Evolutionary conservation across 2,113 vertebrate genomes (phyloP).

Genomic region (Ageneiosus marmoratus): DNA sequence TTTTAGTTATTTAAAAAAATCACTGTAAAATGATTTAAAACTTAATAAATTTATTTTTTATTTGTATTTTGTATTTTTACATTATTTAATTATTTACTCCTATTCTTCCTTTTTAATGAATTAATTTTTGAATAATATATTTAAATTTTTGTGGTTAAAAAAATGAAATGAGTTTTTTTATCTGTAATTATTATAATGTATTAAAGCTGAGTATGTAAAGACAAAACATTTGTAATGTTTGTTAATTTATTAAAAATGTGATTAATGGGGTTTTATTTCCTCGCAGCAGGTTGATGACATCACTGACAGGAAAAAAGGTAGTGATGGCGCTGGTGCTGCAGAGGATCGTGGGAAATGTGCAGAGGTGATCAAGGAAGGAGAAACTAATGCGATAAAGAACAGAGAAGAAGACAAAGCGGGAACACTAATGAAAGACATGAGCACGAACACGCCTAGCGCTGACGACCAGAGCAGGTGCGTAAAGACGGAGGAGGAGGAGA

Average conservation of each 20-base stretch:
- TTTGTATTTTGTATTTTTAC: not conserved
- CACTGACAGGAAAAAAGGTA: not conserved
- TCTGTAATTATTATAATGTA: not conserved
- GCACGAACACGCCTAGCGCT: not conserved
- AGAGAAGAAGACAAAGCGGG: not conserved
- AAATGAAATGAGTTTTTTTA: not conserved
- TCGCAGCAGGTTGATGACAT: not conserved
- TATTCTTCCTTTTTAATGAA: not conserved
- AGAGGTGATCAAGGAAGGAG: not conserved
- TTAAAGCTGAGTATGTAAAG: not conserved
- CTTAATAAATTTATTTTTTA: not conserved
- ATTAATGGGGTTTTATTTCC: not conserved
- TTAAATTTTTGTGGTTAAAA: not conserved
- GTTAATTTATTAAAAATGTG: not conserved
- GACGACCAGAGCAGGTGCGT: not conserved
- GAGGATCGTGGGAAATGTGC: conserved; percentile 8
- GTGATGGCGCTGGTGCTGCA: not conserved
- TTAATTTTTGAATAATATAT: not conserved
- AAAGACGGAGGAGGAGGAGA: not conserved
- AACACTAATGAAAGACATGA: not conserved
- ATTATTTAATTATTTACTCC: not conserved
- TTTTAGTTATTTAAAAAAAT: not conserved
- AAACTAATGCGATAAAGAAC: not conserved
- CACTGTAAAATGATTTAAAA: not conserved
- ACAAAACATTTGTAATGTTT: not conserved